Evolutionary conservation across 2,888 invertebrate species (phyloP).

Genomic region (Acanthopleura granulata): DNA sequence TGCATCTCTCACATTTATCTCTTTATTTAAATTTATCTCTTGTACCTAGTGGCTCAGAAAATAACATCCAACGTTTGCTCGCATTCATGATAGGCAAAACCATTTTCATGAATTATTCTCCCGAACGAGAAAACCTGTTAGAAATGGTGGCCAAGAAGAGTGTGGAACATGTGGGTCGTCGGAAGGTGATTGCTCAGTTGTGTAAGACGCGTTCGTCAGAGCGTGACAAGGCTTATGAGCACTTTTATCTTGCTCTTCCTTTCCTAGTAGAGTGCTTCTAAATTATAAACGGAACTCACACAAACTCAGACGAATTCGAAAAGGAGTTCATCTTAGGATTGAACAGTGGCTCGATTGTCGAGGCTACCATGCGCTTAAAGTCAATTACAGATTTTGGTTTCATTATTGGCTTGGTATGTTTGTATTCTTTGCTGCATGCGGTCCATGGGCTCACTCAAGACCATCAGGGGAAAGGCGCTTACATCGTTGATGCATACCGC

Average conservation of each 20-base stretch:
- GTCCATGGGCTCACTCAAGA: constrained; percentile 18
- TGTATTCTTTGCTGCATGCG: constrained; percentile 22
- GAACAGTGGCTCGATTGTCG: constrained; percentile 7
- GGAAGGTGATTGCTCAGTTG: constrained; percentile 21
- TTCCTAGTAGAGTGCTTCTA: constrained; percentile 25
- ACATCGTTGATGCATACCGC: constrained; percentile 21
- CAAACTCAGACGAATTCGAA: constrained; percentile 10
- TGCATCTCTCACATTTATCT: constrained; percentile 23
- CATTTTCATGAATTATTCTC: constrained; percentile 23
- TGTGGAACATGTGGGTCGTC: not conserved
- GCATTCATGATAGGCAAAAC: constrained; percentile 18
- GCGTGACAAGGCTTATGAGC: constrained; percentile 23
- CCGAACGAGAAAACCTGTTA: constrained; percentile 21
- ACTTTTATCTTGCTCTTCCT: constrained; percentile 21
- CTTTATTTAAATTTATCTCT: constrained; percentile 22
- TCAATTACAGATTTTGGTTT: constrained; percentile 22
- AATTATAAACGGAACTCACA: constrained; percentile 21
- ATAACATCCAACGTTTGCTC: constrained; percentile 20
- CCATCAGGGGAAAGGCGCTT: constrained; percentile 18
- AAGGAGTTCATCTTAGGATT: constrained; percentile 16
- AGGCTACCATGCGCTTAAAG: constrained; percentile 14
- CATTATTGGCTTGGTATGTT: constrained; percentile 19
- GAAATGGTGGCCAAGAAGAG: constrained; percentile 6
- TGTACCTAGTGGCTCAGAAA: constrained; percentile 19
- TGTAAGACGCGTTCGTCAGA: constrained; percentile 26